Evolutionary conservation across 2,113 vertebrate genomes (phyloP).

Genomic region (Aramus guarauna): DNA sequence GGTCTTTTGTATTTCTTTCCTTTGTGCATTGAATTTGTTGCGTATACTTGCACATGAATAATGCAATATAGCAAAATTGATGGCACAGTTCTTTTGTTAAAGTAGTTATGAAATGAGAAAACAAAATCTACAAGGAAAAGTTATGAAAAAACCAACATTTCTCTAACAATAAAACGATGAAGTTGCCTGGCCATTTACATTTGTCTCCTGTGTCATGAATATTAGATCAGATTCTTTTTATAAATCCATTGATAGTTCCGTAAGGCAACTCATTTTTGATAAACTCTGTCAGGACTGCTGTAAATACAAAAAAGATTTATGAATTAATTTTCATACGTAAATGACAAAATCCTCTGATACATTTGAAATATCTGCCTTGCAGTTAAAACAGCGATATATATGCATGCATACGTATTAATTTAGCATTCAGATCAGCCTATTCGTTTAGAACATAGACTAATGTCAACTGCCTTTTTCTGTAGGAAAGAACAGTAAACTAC

Average conservation of each 20-base stretch:
- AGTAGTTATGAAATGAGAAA: conserved; percentile 67
- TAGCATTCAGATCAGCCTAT: conserved; percentile 4
- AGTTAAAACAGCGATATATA: conserved; percentile 48
- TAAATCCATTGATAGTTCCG: conserved; percentile 47
- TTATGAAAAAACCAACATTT: conserved; percentile 51
- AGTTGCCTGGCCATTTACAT: conserved; percentile 54
- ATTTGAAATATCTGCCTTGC: conserved; percentile 31
- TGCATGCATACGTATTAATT: neutral
- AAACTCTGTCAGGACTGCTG: conserved; percentile 55
- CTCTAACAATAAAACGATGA: conserved; percentile 57
- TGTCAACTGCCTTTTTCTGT: conserved; percentile 1
- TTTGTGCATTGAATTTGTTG: conserved; percentile 21
- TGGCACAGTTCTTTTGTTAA: conserved; percentile 59
- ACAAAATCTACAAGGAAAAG: conserved; percentile 67
- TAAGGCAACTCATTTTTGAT: conserved; percentile 56
- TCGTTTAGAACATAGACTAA: conserved; percentile 42
- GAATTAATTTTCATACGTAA: conserved; percentile 73
- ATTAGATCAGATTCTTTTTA: conserved; percentile 64
- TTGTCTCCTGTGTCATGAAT: conserved; percentile 59
- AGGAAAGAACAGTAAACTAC: conserved; percentile 21
- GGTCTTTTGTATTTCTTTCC: neutral
- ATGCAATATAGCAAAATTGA: conserved; percentile 64
- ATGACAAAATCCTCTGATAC: conserved; percentile 59
- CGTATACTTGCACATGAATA: conserved; percentile 58
- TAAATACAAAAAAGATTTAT: conserved; percentile 72